These are phyloP conservation scores for Perizoma affinitatum DNA, from an alignment of 2,888 invertebrate genomes.

Conservation along the genomic window DNA sequence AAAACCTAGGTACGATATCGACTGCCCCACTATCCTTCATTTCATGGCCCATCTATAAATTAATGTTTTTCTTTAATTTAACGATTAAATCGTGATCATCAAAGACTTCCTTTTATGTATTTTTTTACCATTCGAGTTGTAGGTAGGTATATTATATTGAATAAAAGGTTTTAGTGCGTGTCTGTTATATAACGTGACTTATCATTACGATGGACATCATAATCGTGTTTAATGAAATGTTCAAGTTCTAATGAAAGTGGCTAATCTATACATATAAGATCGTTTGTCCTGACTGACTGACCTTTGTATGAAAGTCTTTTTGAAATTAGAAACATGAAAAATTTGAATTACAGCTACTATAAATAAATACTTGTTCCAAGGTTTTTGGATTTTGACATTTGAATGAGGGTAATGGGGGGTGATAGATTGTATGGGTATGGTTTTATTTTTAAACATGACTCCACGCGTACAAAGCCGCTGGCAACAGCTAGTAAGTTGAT, in stretches of 20 bases:
- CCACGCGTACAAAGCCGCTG: too few species aligned
- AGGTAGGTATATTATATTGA: slow-evolving; percentile 3
- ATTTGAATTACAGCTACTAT: neutral
- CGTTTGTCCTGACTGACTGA: too few species aligned
- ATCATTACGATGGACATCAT: slow-evolving; percentile 30
- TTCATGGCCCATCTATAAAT: too few species aligned
- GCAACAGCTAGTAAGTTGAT: too few species aligned
- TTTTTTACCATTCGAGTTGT: slow-evolving; percentile 10
- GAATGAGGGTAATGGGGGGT: too few species aligned
- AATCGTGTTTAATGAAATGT: slow-evolving; percentile 26
- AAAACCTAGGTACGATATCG: too few species aligned
- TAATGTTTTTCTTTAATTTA: slow-evolving; percentile 9
- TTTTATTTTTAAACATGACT: too few species aligned
- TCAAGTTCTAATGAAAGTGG: slow-evolving; percentile 12
- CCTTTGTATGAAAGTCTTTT: too few species aligned
- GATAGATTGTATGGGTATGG: too few species aligned
- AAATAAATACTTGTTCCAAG: too few species aligned
- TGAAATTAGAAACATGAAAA: neutral
- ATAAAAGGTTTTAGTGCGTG: slow-evolving; percentile 31
- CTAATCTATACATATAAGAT: too few species aligned
- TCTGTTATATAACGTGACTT: slow-evolving; percentile 35
- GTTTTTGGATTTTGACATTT: too few species aligned
- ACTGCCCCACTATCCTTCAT: neutral
- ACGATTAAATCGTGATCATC: slow-evolving; percentile 20
- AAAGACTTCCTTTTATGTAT: slow-evolving; percentile 2